phyloP scores from a whole-genome alignment of 2,113 vertebrate species.

The Oenanthe oenanthe region DNA sequence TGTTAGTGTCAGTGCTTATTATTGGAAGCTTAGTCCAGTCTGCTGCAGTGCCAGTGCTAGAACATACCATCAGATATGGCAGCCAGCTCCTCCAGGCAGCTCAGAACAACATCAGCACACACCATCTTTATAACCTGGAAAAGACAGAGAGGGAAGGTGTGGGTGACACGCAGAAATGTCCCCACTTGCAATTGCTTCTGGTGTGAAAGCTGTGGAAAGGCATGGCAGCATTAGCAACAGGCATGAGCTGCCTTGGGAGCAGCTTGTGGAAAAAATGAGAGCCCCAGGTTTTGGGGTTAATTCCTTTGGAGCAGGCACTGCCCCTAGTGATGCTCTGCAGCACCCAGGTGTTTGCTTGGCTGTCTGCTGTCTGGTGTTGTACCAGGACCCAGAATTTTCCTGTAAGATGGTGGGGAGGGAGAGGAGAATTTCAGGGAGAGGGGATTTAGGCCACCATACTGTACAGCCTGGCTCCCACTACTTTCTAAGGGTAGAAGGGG shows the following conservation, averaged over 20 bases:
- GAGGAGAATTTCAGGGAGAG: neutral
- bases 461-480: neutral
- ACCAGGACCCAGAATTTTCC: neutral
- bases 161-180: neutral
- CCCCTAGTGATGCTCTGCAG: neutral
- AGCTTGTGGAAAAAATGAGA: neutral
- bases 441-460: neutral
- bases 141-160: neutral
- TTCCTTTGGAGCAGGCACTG: conserved; percentile 21
- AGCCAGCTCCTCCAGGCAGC: neutral
- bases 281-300: neutral
- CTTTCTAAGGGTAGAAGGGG: neutral
- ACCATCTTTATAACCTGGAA: neutral
- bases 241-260: neutral
- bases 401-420: neutral
- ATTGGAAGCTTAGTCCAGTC: conserved; percentile 71
- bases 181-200: neutral
- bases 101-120: neutral
- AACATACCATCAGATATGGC: conserved; percentile 28
- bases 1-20: conserved; percentile 77
- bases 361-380: neutral
- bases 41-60: conserved; percentile 17
- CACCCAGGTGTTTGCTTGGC: neutral
- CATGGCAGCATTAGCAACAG: neutral
- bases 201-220: neutral